Evolutionary conservation across 2,797 vertebrate genomes (phyloP).

Genomic region (Protonibea diacanthus): DNA sequence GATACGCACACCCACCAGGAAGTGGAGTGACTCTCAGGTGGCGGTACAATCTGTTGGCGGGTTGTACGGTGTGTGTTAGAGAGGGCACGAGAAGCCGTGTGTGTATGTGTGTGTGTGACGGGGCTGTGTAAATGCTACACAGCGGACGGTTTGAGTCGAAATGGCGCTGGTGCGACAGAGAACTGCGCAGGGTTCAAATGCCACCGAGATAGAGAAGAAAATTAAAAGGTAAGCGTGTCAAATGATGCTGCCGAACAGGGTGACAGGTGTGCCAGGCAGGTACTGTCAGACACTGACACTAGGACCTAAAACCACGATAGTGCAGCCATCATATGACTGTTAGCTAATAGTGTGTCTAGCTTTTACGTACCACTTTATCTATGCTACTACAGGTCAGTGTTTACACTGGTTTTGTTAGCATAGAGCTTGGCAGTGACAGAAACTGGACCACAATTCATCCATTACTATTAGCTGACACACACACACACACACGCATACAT

Average conservation of each 20-base stretch:
- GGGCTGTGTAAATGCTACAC: not conserved
- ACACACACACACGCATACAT: no score
- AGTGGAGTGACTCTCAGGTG: conserved; percentile 43
- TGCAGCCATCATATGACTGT: not conserved
- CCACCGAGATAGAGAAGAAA: conserved; percentile 84
- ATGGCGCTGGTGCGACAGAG: conserved; percentile 81
- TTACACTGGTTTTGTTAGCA: no score
- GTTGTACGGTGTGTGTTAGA: conserved; percentile 19
- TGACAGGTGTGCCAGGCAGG: not conserved
- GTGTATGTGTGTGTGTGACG: not conserved
- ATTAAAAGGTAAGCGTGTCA: conserved; percentile 82
- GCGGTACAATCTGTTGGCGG: conserved; percentile 42
- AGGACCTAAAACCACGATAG: no score
- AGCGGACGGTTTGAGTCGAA: not conserved
- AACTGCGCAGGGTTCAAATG: conserved; percentile 74
- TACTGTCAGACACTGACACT: no score
- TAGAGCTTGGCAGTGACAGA: no score
- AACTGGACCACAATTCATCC: no score
- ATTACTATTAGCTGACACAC: no score
- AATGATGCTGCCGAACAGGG: not conserved
- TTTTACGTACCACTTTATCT: not conserved
- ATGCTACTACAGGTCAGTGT: not conserved
- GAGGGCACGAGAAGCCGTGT: not conserved
- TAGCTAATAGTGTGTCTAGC: not conserved
- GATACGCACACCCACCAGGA: conserved; percentile 59